Evolutionary conservation across 1,140 invertebrate genomes (phyloP).

Genomic region (Andricus grossulariae): DNA sequence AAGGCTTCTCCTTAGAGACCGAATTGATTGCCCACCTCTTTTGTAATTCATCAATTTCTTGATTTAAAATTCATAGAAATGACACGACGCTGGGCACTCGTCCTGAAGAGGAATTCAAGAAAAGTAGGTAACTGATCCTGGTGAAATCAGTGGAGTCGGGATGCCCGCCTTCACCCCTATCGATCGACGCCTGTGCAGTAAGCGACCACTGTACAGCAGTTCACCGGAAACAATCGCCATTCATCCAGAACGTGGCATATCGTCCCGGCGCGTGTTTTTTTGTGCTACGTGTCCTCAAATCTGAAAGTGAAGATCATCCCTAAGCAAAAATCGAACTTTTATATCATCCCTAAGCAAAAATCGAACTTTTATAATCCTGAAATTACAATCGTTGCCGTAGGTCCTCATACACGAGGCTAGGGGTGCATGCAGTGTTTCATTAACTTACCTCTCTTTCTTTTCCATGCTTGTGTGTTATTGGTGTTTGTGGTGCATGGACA

Average conservation of each 20-base stretch:
- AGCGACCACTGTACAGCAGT: constrained; percentile 44
- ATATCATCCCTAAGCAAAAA: neutral
- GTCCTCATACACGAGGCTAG: neutral
- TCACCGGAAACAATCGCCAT: constrained; percentile 56
- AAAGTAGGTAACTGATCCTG: constrained; percentile 34
- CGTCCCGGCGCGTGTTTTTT: constrained; percentile 40
- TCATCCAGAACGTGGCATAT: constrained; percentile 51
- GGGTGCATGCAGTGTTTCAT: neutral
- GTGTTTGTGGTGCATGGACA: constrained; percentile 10
- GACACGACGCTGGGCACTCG: neutral
- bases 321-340: neutral
- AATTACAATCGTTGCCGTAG: neutral
- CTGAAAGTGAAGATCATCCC: neutral
- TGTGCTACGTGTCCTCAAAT: constrained; percentile 23
- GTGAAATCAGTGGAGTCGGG: constrained; percentile 44
- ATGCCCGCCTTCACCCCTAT: constrained; percentile 56
- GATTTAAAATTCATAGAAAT: too few species aligned
- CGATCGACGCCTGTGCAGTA: constrained; percentile 59
- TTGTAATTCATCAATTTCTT: too few species aligned
- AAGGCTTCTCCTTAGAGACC: too few species aligned
- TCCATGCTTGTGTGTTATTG: constrained; percentile 11
- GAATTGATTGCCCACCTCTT: too few species aligned
- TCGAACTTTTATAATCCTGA: neutral
- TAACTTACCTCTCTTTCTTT: neutral
- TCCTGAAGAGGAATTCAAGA: neutral